phyloP scores from a whole-genome alignment of 2,113 vertebrate species.

The Damaliscus lunatus region DNA sequence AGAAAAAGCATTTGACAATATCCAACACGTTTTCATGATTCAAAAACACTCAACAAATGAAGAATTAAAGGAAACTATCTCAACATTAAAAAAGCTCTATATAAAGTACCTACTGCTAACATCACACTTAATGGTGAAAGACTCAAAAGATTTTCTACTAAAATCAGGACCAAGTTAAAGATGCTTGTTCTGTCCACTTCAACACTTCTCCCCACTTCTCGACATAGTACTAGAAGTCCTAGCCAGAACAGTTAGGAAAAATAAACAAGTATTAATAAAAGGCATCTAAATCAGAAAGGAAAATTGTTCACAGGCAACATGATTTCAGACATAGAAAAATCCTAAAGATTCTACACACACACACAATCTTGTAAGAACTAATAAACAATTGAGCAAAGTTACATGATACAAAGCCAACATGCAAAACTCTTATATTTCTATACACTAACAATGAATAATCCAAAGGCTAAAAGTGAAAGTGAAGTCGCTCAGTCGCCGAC shows the following conservation, averaged over 20 bases:
- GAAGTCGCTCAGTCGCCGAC: too few relatives aligned
- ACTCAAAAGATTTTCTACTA: background rate
- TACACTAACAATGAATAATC: background rate
- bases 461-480: background rate
- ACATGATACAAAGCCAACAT: background rate
- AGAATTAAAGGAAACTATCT: background rate
- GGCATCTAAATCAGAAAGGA: background rate
- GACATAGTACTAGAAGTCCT: background rate
- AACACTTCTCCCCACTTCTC: background rate
- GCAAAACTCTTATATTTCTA: background rate
- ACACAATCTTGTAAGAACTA: background rate
- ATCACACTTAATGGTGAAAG: background rate
- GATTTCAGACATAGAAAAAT: background rate
- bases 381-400: background rate
- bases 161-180: background rate
- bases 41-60: background rate
- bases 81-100: background rate
- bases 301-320: background rate
- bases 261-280: background rate
- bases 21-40: background rate
- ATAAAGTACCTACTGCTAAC: background rate
- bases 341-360: background rate
- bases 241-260: background rate
- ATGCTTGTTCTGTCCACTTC: too few relatives aligned
- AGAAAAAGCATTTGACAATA: background rate